Conservation (phyloP, 2,113 vertebrate species). For the Neotragus moschatus region DNA sequence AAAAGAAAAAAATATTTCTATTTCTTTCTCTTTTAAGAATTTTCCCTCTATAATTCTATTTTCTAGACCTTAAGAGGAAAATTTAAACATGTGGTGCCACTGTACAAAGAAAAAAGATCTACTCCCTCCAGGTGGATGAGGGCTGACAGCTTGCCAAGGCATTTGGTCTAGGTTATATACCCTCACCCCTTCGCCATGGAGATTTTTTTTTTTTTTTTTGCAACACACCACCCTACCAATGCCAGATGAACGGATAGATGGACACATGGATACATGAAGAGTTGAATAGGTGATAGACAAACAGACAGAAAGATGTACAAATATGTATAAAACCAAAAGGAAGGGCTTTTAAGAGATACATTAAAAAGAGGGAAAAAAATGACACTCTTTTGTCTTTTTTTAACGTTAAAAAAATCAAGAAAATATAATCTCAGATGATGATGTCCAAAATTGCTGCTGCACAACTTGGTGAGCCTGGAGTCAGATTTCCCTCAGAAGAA, state of each 20-base stretch:
- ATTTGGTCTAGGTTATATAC: neutral
- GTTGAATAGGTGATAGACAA: neutral
- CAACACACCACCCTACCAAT: neutral
- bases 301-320: neutral
- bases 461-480: neutral
- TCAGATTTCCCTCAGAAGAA: neutral
- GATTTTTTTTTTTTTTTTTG: fast-evolving
- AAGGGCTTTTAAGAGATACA: neutral
- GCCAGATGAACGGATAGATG: neutral
- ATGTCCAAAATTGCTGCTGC: neutral
- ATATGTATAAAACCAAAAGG: neutral
- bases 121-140: neutral
- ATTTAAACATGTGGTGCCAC: neutral
- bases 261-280: neutral
- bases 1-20: neutral
- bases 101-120: neutral
- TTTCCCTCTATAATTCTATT: neutral
- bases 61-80: neutral
- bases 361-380: neutral
- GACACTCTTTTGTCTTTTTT: neutral
- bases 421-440: neutral
- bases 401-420: neutral
- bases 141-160: neutral
- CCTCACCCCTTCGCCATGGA: neutral
- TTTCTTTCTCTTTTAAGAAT: neutral